Evolutionary conservation across 2,888 invertebrate genomes (phyloP).

Genomic region (Pristionchus fissidentatus): DNA sequence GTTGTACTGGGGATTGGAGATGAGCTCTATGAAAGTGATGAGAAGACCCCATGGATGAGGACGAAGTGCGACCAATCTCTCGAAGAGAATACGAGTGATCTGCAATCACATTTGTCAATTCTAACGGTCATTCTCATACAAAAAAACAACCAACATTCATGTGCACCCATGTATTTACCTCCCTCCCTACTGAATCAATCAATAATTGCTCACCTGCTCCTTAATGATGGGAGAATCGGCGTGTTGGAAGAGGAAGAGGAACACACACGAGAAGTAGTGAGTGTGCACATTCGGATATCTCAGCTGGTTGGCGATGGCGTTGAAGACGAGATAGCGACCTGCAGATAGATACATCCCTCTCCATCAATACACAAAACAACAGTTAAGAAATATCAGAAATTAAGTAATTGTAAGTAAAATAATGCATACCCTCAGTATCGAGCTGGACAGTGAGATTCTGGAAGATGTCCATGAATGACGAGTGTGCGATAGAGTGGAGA

Average conservation of each 20-base stretch:
- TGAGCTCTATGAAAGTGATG: slow-evolving; percentile 98
- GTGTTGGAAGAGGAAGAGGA: slow-evolving; percentile 91
- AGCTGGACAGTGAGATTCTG: slow-evolving; percentile 98
- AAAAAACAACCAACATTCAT: not conserved
- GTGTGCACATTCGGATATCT: slow-evolving; percentile 99
- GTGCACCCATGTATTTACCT: not conserved
- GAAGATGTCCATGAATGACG: slow-evolving; percentile 99
- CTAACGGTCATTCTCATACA: not conserved
- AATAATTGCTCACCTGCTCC: slow-evolving; percentile 82
- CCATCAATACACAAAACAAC: too few relatives aligned
- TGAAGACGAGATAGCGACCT: slow-evolving; percentile 92
- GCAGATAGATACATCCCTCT: slow-evolving; percentile 55
- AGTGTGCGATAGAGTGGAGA: slow-evolving; percentile 97
- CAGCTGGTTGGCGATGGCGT: slow-evolving; percentile 97
- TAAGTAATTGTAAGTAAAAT: too few relatives aligned
- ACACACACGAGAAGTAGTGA: slow-evolving; percentile 98
- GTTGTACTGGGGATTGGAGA: slow-evolving; percentile 97
- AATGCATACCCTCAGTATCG: slow-evolving; percentile 89
- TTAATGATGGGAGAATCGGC: slow-evolving; percentile 97
- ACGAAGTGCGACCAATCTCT: slow-evolving; percentile 95
- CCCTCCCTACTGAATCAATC: not conserved
- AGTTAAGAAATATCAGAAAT: too few relatives aligned
- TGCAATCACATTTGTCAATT: slow-evolving; percentile 42
- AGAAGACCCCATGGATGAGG: slow-evolving; percentile 99
- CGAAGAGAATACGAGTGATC: slow-evolving; percentile 84